phyloP scores from a whole-genome alignment of 2,888 invertebrate genomes.

The Latheticus oryzae region DNA sequence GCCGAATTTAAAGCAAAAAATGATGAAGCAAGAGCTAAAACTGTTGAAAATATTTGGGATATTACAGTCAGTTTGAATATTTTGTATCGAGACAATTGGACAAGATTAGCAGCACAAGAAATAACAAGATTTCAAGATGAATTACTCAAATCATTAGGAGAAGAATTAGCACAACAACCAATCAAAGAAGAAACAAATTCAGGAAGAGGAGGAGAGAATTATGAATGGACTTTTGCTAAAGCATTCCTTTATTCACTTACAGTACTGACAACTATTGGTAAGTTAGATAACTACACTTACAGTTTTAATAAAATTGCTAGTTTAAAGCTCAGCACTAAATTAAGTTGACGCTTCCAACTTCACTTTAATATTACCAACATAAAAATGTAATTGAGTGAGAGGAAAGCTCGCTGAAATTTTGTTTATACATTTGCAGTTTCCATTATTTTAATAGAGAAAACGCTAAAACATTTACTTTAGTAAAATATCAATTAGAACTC shows the following conservation, averaged over 20 bases:
- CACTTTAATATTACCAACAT: no score
- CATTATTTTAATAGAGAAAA: no score
- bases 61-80: conserved; percentile 89
- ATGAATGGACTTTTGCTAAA: conserved; percentile 89
- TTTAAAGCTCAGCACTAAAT: no score
- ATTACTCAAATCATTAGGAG: conserved; percentile 81
- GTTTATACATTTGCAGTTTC: no score
- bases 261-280: conserved; percentile 91
- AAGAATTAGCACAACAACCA: conserved; percentile 72
- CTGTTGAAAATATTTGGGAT: conserved; percentile 92
- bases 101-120: conserved; percentile 81
- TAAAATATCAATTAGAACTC: no score
- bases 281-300: conserved; percentile 66
- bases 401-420: no score
- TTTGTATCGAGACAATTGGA: conserved; percentile 88
- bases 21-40: conserved; percentile 73
- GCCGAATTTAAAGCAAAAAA: conserved; percentile 65
- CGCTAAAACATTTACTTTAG: no score
- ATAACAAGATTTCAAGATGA: conserved; percentile 82
- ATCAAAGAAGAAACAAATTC: conserved; percentile 62
- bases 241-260: conserved; percentile 96
- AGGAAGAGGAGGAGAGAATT: conserved; percentile 65
- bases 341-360: no score
- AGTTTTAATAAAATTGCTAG: no score
- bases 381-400: no score